These are phyloP conservation scores for Andricus grossulariae DNA, from an alignment of 1,140 invertebrate species.

Conservation along the genomic window DNA sequence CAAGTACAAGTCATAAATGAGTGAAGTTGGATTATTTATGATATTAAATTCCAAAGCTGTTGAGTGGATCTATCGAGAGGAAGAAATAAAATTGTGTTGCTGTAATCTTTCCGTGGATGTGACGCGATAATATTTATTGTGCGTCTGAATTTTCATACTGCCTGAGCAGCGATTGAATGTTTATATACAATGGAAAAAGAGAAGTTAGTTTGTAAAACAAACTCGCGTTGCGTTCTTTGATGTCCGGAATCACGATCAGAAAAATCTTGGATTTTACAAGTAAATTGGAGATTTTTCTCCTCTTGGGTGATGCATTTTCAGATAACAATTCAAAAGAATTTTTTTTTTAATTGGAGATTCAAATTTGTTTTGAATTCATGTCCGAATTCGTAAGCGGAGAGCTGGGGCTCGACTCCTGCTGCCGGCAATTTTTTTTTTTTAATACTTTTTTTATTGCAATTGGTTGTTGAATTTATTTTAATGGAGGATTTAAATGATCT, in stretches of 20 bases:
- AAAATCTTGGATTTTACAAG: slow-evolving; percentile 35
- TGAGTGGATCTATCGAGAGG: slow-evolving; percentile 26
- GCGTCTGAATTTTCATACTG: slow-evolving; percentile 63
- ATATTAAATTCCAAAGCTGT: not conserved
- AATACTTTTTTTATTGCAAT: too few relatives aligned
- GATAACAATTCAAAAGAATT: not conserved
- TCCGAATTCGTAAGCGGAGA: too few relatives aligned
- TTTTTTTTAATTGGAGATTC: not conserved
- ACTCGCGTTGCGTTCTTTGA: slow-evolving; percentile 27
- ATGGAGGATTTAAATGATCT: too few relatives aligned
- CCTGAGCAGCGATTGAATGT: slow-evolving; percentile 62
- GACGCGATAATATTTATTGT: slow-evolving; percentile 50
- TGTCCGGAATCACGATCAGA: slow-evolving; percentile 28
- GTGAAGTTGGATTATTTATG: slow-evolving; percentile 8
- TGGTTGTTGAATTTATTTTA: too few relatives aligned
- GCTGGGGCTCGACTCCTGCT: too few relatives aligned
- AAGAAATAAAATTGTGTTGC: slow-evolving; percentile 15
- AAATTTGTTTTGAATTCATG: not conserved
- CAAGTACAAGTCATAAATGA: slow-evolving; percentile 15
- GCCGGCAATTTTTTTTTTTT: too few relatives aligned
- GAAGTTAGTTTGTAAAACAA: slow-evolving; percentile 49
- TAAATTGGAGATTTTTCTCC: slow-evolving; percentile 33
- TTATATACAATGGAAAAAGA: slow-evolving; percentile 58
- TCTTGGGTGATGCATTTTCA: slow-evolving; percentile 41
- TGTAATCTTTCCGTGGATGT: slow-evolving; percentile 42